Percentiles rank a stretch among this genome's conserved stretches.
Evolutionary conservation across 1,140 invertebrate species (phyloP).

Genomic region (Anoplophora glabripennis): DNA sequence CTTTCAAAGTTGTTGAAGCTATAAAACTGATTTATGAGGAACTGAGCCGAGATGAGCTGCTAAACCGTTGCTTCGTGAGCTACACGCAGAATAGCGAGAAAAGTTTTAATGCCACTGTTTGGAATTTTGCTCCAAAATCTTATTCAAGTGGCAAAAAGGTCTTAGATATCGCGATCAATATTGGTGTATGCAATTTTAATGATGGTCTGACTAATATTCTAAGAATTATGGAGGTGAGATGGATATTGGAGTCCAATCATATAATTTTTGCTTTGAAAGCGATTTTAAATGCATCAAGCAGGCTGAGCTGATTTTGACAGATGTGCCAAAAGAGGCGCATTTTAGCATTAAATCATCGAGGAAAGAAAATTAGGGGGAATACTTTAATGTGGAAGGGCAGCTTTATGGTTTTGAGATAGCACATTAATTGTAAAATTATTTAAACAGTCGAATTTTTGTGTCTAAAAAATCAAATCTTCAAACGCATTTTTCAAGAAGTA

Average conservation of each 20-base stretch:
- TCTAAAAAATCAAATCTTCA: no score
- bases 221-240: neutral
- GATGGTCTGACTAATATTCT: neutral
- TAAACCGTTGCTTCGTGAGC: constrained; percentile 24
- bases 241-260: neutral
- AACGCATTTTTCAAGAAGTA: no score
- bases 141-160: constrained; percentile 21
- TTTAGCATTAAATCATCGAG: neutral
- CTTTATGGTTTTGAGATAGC: constrained; percentile 10
- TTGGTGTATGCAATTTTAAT: no score
- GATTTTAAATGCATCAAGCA: no score
- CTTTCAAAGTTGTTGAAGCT: neutral
- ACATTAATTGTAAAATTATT: constrained; percentile 2
- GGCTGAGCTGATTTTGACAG: no score
- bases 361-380: neutral
- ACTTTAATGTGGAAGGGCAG: constrained; percentile 2
- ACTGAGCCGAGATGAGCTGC: constrained; percentile 20
- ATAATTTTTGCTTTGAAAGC: no score
- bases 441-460: no score
- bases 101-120: constrained; percentile 32
- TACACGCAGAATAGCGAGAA: constrained; percentile 35
- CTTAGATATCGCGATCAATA: constrained; percentile 16
- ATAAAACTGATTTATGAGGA: constrained; percentile 33
- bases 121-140: constrained; percentile 29
- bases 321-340: neutral